A percentile compares a stretch with the other conserved stretches of the same genome.
Evolutionary conservation across 2,113 vertebrate species (phyloP).

Genomic region (Lonchura striata): DNA sequence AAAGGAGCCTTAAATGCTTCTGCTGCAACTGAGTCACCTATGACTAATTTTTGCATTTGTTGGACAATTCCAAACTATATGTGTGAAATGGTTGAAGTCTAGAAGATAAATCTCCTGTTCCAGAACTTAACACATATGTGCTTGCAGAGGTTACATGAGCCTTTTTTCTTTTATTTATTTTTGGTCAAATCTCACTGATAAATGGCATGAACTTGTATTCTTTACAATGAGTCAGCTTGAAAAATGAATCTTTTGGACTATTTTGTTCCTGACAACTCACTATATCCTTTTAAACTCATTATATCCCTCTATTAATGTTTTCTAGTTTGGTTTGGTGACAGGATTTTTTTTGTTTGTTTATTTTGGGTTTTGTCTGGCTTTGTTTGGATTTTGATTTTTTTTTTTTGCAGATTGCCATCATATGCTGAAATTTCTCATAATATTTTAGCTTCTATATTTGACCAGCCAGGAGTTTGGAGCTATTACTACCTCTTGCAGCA

Average conservation of each 20-base stretch:
- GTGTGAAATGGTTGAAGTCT: neutral
- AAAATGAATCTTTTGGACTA: neutral
- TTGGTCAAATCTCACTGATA: neutral
- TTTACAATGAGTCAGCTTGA: neutral
- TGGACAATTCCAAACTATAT: neutral
- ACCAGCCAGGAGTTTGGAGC: neutral
- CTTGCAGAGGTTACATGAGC: neutral
- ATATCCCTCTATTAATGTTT: neutral
- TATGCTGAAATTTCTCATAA: neutral
- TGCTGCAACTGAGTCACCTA: neutral
- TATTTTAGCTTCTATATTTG: neutral
- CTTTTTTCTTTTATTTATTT: neutral
- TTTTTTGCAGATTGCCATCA: neutral
- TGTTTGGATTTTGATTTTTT: neutral
- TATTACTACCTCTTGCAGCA: neutral
- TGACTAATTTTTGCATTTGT: conserved; percentile 5
- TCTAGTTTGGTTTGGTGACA: neutral
- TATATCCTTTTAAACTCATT: neutral
- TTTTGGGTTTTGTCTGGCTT: neutral
- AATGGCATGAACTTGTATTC: neutral
- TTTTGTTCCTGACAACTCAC: neutral
- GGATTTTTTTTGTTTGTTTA: neutral
- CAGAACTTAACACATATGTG: neutral
- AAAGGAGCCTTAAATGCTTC: neutral
- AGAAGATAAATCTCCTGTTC: neutral